Evolutionary conservation across 2,113 vertebrate genomes (phyloP).

Genomic region (Equus przewalskii): DNA sequence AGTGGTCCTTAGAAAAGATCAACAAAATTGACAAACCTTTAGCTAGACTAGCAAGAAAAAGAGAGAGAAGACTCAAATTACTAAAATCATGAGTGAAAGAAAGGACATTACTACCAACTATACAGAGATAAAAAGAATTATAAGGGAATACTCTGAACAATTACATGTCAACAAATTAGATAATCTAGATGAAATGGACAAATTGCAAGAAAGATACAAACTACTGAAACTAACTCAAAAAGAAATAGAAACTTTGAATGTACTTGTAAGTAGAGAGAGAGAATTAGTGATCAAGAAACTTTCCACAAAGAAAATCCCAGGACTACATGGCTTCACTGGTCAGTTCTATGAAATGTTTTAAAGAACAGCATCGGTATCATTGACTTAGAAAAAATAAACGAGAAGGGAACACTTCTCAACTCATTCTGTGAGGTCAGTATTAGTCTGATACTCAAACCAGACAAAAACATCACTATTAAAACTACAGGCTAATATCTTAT

Average conservation of each 20-base stretch:
- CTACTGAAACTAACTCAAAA: neutral
- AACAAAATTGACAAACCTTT: neutral
- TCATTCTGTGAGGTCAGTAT: neutral
- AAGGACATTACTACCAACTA: neutral
- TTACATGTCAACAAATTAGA: neutral
- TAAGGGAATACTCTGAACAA: neutral
- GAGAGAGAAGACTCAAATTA: neutral
- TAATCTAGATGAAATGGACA: neutral
- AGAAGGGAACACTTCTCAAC: neutral
- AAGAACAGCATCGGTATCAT: neutral
- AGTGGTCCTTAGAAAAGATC: neutral
- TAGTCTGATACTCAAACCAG: neutral
- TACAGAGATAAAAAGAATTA: neutral
- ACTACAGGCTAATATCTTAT: neutral
- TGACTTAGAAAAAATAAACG: neutral
- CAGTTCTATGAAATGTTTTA: neutral
- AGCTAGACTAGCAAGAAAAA: neutral
- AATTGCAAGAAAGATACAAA: slow-evolving; percentile 7
- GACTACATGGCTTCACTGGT: neutral
- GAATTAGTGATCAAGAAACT: neutral
- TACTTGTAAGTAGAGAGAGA: neutral
- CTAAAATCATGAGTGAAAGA: neutral
- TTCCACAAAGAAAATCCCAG: neutral
- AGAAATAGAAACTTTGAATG: neutral
- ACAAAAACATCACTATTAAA: neutral